Percentiles rank a stretch among this genome's conserved stretches.
Evolutionary conservation across 2,113 vertebrate genomes (phyloP).

Genomic region (Nymphicus hollandicus): DNA sequence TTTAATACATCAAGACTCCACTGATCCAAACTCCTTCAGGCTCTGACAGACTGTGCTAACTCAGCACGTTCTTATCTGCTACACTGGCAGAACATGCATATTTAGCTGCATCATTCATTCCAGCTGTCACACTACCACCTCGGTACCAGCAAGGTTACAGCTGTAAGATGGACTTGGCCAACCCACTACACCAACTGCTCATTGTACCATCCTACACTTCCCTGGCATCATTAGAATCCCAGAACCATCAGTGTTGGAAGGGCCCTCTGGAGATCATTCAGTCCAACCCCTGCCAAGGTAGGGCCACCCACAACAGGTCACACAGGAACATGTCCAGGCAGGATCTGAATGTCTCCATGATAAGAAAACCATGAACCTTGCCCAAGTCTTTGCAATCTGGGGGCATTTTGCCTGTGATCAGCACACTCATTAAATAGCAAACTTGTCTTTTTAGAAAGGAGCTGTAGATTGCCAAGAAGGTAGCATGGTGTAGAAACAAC

Average conservation of each 20-base stretch:
- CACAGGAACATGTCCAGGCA: neutral
- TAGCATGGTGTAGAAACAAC: fast-evolving
- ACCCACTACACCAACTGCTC: neutral
- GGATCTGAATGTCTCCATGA: neutral
- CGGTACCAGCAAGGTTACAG: neutral
- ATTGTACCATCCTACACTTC: neutral
- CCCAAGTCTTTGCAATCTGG: neutral
- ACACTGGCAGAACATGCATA: neutral
- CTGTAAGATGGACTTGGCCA: neutral
- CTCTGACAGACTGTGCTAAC: neutral
- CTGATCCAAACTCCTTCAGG: neutral
- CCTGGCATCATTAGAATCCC: neutral
- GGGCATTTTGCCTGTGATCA: neutral
- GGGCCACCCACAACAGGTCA: neutral
- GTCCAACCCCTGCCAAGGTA: neutral
- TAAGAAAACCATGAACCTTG: neutral
- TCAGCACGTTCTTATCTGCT: neutral
- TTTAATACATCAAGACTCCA: neutral
- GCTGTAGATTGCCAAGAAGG: neutral
- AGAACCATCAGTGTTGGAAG: neutral
- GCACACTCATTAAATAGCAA: neutral
- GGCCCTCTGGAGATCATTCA: neutral
- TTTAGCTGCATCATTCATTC: neutral
- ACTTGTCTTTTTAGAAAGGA: neutral
- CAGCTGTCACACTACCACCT: neutral